Evolutionary conservation across 2,113 vertebrate species (phyloP).

Genomic region (Meles meles): DNA sequence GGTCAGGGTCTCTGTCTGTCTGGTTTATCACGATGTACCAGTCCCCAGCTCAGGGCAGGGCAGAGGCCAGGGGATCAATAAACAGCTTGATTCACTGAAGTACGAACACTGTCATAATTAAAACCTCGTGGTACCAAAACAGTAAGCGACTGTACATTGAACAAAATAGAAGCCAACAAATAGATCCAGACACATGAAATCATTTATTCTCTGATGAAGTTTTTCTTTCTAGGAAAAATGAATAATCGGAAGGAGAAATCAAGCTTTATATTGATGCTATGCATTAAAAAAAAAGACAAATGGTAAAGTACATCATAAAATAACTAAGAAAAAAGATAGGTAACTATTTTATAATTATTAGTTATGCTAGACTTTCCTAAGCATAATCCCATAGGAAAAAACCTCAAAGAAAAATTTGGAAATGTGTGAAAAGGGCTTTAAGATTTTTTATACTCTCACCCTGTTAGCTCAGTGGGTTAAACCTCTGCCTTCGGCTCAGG

Average conservation of each 20-base stretch:
- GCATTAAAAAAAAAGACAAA: background rate
- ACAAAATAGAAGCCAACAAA: background rate
- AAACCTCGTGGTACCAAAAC: background rate
- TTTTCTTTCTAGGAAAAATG: background rate
- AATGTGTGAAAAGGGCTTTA: background rate
- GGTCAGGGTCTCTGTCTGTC: background rate
- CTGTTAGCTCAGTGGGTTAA: too few species aligned
- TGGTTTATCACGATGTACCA: background rate
- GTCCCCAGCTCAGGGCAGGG: background rate
- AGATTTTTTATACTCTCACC: background rate
- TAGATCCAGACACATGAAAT: background rate
- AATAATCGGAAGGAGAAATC: background rate
- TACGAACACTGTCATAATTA: background rate
- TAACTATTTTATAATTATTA: background rate
- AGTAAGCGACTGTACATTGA: background rate
- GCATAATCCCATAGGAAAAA: background rate
- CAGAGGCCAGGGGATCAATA: background rate
- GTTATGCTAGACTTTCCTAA: background rate
- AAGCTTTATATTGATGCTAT: background rate
- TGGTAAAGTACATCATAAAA: background rate
- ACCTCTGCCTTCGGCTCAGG: too few species aligned
- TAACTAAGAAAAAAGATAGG: background rate
- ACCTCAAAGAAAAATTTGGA: background rate
- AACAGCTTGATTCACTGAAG: background rate
- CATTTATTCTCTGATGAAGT: background rate